Evolutionary conservation across 2,113 vertebrate species (phyloP), one percentile per base, ranked within the genome.

Genomic region (Dendrocopos noguchii): DNA sequence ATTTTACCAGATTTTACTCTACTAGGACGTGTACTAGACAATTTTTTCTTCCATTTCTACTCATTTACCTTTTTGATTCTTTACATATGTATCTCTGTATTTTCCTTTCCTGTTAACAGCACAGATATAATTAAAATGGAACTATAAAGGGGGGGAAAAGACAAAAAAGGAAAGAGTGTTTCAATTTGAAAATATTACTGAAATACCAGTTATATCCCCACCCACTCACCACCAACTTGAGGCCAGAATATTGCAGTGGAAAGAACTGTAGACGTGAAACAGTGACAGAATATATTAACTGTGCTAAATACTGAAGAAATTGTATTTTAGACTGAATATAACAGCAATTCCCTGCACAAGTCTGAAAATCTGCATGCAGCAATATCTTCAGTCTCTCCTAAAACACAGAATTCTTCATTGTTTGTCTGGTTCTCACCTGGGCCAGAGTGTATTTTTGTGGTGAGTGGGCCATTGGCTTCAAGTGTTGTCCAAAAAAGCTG

Each of bases 71-170:
- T 66, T 76, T 39, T 57, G 0, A 86, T 60, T 68, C 34, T 29
- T 70, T 42, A 20, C 20, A 77, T 75, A 15, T 9, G 64, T 15
- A 70, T 44, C 3, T 63, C 21, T 4, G 1, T 70, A 25, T 39
- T 66, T 81, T 71, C 11, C 39, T 81, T 68, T 68, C 36, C n/a
- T 56, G 21, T 52, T 65, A 77, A 36, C 9, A 70, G 14, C 8
- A 80, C 21, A 74, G 10, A 57, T 28, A 59, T 7, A 80, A 91
- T 20, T 22, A 64, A 79, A 67, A 72, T 4, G 29, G 17, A 61
- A 79, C 56, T 64, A 63, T 25, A 3, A 8, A 22, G 10, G 16
- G 8, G 0, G 0, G 8, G 29, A 31, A 33, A 14, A 14, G 4
- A 29, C 11, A 46, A 64, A 52, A 72, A 67, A 60, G 6, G n/a